Base-by-base conservation (phyloP, 2,888 invertebrate species). In the Caenorhabditis sp. region DNA sequence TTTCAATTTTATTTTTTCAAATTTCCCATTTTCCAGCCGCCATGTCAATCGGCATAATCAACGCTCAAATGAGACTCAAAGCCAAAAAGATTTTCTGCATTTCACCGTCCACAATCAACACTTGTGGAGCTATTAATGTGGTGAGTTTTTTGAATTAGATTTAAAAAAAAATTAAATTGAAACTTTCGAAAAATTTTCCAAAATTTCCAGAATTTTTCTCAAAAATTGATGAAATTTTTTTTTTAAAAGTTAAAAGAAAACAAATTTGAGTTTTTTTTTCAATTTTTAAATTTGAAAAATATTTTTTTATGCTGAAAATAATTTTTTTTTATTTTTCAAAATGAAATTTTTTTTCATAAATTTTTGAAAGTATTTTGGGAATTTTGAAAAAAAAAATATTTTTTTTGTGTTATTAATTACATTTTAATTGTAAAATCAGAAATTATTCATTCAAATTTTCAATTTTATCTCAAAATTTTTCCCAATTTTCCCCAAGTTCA, bases 41-140 rank as follows among this genome's bases (percentile, higher is more conserved):
- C 83, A 93, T 93, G 93, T 93, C 93, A 35, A 92, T 93, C 20
- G 93, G 93, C 13, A 93, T 92, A 26, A 92, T 93, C 37, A 92
- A 93, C 68, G 93, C 93, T 18, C 93, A 93, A 87, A 88, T 87
- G 79, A 87, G 93, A 22, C 89, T 93, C 37, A 92, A 92, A 85
- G 92, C 92, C 68, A 90, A 91, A 71, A 90, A 92, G 53, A 93
- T 93, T 68, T 93, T 92, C 89, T 93, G 93, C 87, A 93, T 93
- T 68, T 93, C 93, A 77, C 93, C 93, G 1, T 93, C 92, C 2
- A 89, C 93, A 26, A 93, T 93, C 83, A 93, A 93, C 89, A 92
- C 93, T 40, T 93, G 93, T 88, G 93, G 93, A 8, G 92, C 92
- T 64, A 88, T 93, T 35, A 93, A 93, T 83, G 90, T 92, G 53